Percentiles rank a stretch among this genome's conserved stretches.
Conservation (phyloP, 1,140 invertebrate species). For the Thalassaphorura encarpata region DNA sequence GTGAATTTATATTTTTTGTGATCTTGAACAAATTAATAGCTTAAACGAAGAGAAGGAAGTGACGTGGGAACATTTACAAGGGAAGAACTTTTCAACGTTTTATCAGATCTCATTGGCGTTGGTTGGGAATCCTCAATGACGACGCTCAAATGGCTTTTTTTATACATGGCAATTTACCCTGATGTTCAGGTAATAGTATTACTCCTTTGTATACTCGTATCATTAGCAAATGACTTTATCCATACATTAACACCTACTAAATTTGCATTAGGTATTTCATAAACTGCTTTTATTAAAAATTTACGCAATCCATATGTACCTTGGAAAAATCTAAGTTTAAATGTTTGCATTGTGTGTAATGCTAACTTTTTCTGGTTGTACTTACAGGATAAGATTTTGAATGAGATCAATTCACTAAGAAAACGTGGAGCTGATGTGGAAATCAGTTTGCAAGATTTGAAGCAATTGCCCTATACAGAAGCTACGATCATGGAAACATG, state of each 20-base stretch:
- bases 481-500: conserved; percentile 63
- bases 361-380: too few relatives aligned
- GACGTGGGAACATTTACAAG: conserved; percentile 35
- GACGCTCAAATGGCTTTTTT: conserved; percentile 72
- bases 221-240: too few relatives aligned
- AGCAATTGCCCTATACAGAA: conserved; percentile 44
- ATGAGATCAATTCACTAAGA: conserved; percentile 41
- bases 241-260: too few relatives aligned
- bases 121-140: conserved; percentile 82
- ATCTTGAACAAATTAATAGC: background rate
- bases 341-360: too few relatives aligned
- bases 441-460: conserved; percentile 44
- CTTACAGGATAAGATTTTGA: conserved; percentile 47
- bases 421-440: conserved; percentile 34
- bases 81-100: conserved; percentile 58
- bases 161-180: conserved; percentile 65
- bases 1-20: too few relatives aligned
- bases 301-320: too few relatives aligned
- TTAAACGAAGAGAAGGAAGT: background rate
- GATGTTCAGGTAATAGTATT: conserved; percentile 52
- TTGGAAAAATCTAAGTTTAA: too few relatives aligned
- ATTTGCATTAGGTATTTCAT: too few relatives aligned
- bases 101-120: conserved; percentile 79
- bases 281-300: too few relatives aligned
- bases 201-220: too few relatives aligned